Evolutionary conservation across 2,113 vertebrate species (phyloP).

Genomic region (Passer domesticus): DNA sequence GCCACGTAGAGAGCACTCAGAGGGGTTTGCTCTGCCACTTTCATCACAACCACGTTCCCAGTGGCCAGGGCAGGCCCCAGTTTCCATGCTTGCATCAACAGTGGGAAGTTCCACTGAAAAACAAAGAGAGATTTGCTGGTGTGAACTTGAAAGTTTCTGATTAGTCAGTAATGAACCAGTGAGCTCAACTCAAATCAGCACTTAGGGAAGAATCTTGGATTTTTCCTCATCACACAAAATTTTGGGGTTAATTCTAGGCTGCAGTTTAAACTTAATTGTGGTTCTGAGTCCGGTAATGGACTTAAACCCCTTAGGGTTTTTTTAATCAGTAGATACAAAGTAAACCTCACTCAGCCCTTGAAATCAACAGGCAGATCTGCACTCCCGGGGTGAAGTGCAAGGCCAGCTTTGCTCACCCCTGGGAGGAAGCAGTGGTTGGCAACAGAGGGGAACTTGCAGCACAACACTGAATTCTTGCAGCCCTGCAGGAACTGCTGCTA

Average conservation of each 20-base stretch:
- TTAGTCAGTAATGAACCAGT: neutral
- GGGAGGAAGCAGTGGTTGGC: neutral
- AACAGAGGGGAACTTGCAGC: neutral
- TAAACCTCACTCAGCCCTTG: neutral
- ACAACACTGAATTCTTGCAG: neutral
- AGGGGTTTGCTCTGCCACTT: conserved; percentile 92
- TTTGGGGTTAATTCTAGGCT: neutral
- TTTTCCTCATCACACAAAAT: neutral
- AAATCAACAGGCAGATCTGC: neutral
- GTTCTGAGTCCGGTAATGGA: neutral
- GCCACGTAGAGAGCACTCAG: conserved; percentile 92
- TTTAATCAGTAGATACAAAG: neutral
- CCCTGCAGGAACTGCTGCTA: neutral
- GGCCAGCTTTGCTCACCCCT: neutral
- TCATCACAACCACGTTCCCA: conserved; percentile 96
- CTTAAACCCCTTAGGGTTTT: neutral
- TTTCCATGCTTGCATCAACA: conserved; percentile 96
- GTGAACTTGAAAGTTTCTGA: neutral
- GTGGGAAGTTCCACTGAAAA: conserved; percentile 93
- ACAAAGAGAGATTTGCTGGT: neutral
- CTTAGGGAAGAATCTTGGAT: neutral
- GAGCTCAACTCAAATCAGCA: neutral
- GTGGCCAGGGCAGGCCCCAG: conserved; percentile 93
- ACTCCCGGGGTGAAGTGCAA: neutral
- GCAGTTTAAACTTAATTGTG: neutral